A percentile compares a stretch with the other conserved stretches of the same genome.
phyloP scores from a whole-genome alignment of 2,888 invertebrate species.

The Protonemura montana region DNA sequence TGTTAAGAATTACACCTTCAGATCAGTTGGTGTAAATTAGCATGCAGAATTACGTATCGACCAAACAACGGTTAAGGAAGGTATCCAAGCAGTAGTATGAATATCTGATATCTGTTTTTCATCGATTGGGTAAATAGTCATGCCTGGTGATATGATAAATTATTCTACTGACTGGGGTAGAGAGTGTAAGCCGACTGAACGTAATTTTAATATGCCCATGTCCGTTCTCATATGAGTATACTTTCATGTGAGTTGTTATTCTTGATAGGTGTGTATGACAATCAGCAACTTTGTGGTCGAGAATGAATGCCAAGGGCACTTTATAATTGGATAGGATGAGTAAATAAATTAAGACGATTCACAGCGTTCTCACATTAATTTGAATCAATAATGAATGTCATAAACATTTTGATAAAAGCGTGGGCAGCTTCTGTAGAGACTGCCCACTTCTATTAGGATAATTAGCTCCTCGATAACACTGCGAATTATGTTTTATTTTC shows the following conservation, averaged over 20 bases:
- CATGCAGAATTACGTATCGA: neutral
- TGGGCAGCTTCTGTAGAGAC: neutral
- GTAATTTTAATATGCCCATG: too few species aligned
- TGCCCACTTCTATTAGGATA: neutral
- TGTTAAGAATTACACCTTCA: too few species aligned
- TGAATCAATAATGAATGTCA: neutral
- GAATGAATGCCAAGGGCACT: conserved; percentile 12
- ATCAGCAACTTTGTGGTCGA: neutral
- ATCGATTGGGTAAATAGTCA: too few species aligned
- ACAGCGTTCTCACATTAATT: neutral
- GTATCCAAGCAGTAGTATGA: too few species aligned
- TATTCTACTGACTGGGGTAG: too few species aligned
- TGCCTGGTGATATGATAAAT: too few species aligned
- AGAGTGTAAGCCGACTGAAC: too few species aligned
- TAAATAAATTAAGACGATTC: conserved; percentile 1
- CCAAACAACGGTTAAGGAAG: neutral
- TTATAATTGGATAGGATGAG: neutral
- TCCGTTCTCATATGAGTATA: neutral
- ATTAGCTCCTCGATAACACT: neutral
- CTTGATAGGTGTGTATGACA: neutral
- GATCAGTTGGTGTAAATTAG: too few species aligned
- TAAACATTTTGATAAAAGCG: neutral
- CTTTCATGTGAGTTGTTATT: neutral
- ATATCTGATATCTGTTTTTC: too few species aligned
- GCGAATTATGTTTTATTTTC: too few species aligned